Conservation (phyloP, 2,113 vertebrate genomes). For the Redunca redunca region DNA sequence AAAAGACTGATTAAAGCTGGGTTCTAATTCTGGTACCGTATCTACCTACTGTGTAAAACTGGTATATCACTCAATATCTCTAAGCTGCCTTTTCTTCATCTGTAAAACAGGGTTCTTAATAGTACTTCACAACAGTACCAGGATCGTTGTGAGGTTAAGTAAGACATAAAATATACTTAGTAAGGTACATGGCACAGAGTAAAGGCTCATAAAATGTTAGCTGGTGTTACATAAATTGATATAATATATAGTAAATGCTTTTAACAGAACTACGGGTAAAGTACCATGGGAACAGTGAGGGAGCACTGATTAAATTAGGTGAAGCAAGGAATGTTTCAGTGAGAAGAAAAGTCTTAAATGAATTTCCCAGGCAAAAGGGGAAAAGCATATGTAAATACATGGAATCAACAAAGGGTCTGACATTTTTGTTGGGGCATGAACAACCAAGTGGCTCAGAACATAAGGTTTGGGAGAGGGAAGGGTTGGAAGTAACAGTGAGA, state of each 20-base stretch:
- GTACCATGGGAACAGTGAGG: background rate
- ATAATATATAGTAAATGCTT: background rate
- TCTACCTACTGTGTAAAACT: background rate
- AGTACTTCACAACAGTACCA: background rate
- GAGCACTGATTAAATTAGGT: background rate
- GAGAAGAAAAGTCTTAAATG: background rate
- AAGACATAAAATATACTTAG: background rate
- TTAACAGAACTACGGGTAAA: background rate
- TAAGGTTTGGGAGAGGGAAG: background rate
- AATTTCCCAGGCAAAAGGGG: background rate
- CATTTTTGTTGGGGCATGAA: constrained; percentile 9
- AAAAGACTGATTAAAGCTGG: background rate
- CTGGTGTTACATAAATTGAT: background rate
- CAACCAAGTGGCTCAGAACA: background rate
- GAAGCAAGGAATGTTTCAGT: background rate
- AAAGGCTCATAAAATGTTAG: background rate
- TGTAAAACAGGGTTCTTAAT: background rate
- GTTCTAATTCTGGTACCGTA: background rate
- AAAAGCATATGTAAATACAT: background rate
- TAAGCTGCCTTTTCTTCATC: background rate
- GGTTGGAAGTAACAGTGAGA: background rate
- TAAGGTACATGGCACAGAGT: background rate
- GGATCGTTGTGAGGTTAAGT: background rate
- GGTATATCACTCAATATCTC: background rate
- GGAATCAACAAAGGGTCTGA: background rate